Base-by-base conservation (phyloP, 2,797 vertebrate species). In the Poliocrania exsul region DNA sequence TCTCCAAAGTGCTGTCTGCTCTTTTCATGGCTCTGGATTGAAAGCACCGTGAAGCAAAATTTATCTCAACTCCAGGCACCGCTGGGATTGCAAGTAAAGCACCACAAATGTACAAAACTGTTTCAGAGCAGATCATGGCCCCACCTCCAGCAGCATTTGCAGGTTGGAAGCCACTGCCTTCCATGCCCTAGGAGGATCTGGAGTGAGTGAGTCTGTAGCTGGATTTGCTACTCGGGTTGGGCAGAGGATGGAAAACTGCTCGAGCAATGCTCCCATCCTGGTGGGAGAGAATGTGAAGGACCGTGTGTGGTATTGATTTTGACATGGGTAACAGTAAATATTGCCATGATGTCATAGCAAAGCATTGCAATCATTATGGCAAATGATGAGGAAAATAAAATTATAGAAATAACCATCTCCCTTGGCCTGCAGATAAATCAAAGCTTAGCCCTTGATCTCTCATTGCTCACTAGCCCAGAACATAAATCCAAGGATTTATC, bases 401-500 rank as follows among this genome's bases (percentile, higher is more conserved):
- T 69, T 65, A 40, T 13, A 51, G 82, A 47, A 94, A 77, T 81
- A 86, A 79, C 14, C 29, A 16, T 72, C 42, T 92, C 46, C 66
- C 21, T 64, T 88, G 82, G 73, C 70, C 87, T 0, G 0, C 80
- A 60, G 64, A 67, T 88, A 88, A 90, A 86, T 79, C 91, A 86
- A 77, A 88, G 82, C 77, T 92, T 66, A 93, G 89, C 70, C 44
- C 66, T 93, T 92, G 82, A 82, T 96, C 91, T 93, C 73, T 70
- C 82, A 31, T 72, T 60, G 11, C 82, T 79, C 66, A 6, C 84
- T 91, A 86, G 75, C 79, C 87, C 0, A 0, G 89, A 88, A 84
- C 80, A 64, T 75, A 92, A 96, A 95, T 95, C 93, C 88, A 57
- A 71, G 86, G 93, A 56, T 93, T 96, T 97, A 95, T 95, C 91